These are phyloP conservation scores for Sphyrna mokarran DNA, from an alignment of 2,113 vertebrate species.

Conservation along the genomic window DNA sequence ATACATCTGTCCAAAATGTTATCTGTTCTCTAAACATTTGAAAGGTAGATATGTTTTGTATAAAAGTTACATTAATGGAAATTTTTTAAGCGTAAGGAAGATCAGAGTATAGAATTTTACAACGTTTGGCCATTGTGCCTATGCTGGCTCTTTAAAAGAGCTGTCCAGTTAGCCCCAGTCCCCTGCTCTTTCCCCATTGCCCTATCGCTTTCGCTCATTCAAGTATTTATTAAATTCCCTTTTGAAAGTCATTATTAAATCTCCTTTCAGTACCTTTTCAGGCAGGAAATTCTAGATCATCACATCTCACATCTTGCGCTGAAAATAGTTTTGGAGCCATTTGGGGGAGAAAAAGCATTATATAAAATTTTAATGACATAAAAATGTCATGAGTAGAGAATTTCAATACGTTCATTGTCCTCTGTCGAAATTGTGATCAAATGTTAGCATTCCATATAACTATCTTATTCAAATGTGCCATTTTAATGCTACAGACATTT, in stretches of 20 bases:
- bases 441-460: neutral
- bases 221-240: neutral
- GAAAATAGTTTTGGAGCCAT: neutral
- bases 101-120: neutral
- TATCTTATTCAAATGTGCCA: conserved; percentile 5
- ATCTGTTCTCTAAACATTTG: neutral
- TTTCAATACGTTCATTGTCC: neutral
- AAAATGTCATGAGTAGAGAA: neutral
- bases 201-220: too few species aligned
- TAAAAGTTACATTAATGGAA: neutral
- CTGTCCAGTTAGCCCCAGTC: neutral
- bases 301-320: neutral
- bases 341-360: neutral
- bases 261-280: neutral
- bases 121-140: neutral
- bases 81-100: neutral
- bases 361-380: neutral
- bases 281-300: neutral
- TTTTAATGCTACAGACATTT: neutral
- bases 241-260: neutral
- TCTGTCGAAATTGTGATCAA: neutral
- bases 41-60: neutral
- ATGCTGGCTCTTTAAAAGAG: neutral
- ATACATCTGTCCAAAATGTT: neutral
- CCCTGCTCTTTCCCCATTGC: neutral